Conservation (phyloP, 2,113 vertebrate genomes). For the Saguinus imperator region DNA sequence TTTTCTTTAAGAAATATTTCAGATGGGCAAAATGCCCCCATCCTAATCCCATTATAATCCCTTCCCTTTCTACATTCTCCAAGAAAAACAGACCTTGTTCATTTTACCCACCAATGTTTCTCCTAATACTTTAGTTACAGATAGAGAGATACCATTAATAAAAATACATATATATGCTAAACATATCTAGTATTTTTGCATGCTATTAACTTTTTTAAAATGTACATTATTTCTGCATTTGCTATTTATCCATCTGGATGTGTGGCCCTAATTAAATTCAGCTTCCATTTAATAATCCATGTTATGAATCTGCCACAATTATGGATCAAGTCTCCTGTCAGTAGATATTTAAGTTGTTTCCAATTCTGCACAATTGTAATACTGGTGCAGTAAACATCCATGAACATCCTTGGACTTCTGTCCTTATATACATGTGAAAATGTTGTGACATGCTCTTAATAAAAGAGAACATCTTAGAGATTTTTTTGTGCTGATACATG, state of each 20-base stretch:
- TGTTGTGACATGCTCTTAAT: background rate
- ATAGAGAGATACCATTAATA: background rate
- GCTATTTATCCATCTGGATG: background rate
- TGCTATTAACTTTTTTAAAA: slow-evolving; percentile 5
- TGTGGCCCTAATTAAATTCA: background rate
- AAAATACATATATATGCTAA: background rate
- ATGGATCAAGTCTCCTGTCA: background rate
- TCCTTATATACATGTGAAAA: background rate
- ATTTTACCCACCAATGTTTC: background rate
- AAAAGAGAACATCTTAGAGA: background rate
- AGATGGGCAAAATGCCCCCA: background rate
- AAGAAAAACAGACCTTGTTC: background rate
- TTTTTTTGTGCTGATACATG: background rate
- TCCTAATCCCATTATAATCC: background rate
- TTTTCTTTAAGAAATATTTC: slow-evolving; percentile 5
- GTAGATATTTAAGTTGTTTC: background rate
- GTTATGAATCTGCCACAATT: background rate
- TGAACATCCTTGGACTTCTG: background rate
- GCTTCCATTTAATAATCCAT: background rate
- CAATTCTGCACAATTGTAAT: background rate
- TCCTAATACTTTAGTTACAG: background rate
- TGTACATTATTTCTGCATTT: background rate
- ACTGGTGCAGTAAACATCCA: background rate
- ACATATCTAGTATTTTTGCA: background rate
- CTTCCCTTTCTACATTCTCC: background rate